Evolutionary conservation across 2,888 invertebrate species (phyloP), one percentile per base, ranked within the genome.

Genomic region (Ceramica pisi): DNA sequence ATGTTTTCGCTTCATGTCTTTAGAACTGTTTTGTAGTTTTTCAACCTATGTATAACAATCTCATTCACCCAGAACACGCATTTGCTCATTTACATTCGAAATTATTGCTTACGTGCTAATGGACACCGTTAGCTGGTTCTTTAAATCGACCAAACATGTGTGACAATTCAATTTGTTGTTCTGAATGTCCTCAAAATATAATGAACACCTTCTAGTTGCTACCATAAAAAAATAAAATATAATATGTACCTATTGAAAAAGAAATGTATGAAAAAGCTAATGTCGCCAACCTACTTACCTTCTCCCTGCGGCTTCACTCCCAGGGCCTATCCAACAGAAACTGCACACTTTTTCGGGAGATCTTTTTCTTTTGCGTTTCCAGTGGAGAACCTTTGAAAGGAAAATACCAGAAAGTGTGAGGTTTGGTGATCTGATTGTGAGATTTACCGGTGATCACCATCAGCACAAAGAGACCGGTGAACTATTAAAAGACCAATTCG

Each of bases 81-180:
- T 38, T 78, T 50, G 57, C 63, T 82, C 41, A 66, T 82, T 82
- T 82, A 63, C 68, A 78, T 78, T 65, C 59, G 14, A 59, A 68
- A 82, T 80, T 80, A 80, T 82, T 59, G 59, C 59, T 26, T 48
- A 78, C 83, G 55, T 72, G 79, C 65, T 82, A 72, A 80, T 59
- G 48, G 44, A 59, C 3, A 74, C 79, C 71, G 83, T 73, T 83
- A 82, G 71, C 65, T n/a, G 23, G 74, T 61, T 78, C 59, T 66
- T 60, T 35, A 78, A 57, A 62, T 78, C 51, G 59, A 61, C 50
- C 64, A 72, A 65, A 78, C 46, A 78, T 44, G 61, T 68, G 14
- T 77, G 79, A 59, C 72, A 66, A 66, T 59, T 55, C 23, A 55
- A 65, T 76, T 76, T 3, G 53, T 50, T 41, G 31, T n/a, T 71